Evolutionary conservation across 2,797 vertebrate species (phyloP), one percentile per base, ranked within the genome.

Genomic region (Hafferia zeledoni): DNA sequence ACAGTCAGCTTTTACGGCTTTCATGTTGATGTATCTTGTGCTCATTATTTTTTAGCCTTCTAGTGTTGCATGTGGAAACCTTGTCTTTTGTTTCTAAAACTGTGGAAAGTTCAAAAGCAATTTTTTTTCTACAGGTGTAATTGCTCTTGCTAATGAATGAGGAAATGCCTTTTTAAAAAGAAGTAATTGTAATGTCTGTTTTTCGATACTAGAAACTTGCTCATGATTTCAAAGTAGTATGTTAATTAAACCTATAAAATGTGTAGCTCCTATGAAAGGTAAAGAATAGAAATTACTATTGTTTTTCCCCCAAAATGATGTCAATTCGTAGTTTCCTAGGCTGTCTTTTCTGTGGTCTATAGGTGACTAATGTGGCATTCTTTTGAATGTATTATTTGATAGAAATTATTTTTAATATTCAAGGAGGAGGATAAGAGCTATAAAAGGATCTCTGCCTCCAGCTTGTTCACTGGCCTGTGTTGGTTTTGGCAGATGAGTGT

Each of bases 401-500:
- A 37, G 23, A 68, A 89, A 44, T 52, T 20, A 64, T 63, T 88
- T 80, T 69, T 84, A 35, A 17, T 87, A 57, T 33, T 87, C 23
- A 64, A 50, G 47, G 35, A 47, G 44, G 22, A 85, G 20, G 17
- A 5, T 31, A 19, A 77, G 44, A 71, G 31, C 61, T 88, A 25
- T 47, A 52, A 55, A 89, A 76, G n/a, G 10, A 25, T 78, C 47
- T 93, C 28, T 90, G 63, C 30, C 59, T 89, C 23, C 1, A 10
- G 39, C 22, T 71, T 63, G 13, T 85, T 89, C 49, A 6, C 31
- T 56, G 59, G 24, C 57, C 47, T 4, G 1, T 6, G 14, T 69
- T 84, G 39, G 30, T 87, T 86, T 93, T 84, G 39, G 35, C 70
- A 82, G 77, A 72, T 92, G 55, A 82, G 16, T 93, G 84, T 83